Conservation (phyloP, 1,140 invertebrate genomes). For the Prorops nasuta region DNA sequence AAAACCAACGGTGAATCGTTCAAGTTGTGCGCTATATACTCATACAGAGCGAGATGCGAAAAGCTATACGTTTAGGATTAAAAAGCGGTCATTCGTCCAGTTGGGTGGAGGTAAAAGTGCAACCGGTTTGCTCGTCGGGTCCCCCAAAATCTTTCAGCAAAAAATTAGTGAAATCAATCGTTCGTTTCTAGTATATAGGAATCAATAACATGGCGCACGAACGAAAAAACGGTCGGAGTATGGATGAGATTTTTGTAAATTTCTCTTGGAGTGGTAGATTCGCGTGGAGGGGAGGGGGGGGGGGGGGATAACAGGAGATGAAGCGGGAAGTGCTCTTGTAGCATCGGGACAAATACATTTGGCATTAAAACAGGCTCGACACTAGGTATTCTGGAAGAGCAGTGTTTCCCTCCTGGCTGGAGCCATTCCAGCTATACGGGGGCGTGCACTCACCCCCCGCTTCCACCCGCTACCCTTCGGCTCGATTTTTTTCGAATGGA, state of each 20-base stretch:
- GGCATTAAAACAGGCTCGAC: slow-evolving; percentile 37
- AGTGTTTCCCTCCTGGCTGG: slow-evolving; percentile 11
- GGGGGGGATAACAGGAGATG: slow-evolving; percentile 9
- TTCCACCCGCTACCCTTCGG: not conserved
- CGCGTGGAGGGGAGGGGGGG: not conserved
- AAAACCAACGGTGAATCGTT: no score
- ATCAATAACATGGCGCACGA: no score
- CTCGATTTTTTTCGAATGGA: not conserved
- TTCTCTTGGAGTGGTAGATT: no score
- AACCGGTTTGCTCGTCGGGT: no score
- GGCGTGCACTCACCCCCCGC: not conserved
- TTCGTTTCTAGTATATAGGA: no score
- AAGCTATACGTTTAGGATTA: slow-evolving; percentile 47
- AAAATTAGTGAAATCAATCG: no score
- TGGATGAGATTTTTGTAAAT: no score
- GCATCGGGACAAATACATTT: slow-evolving; percentile 40
- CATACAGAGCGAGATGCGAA: no score
- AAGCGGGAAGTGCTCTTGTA: slow-evolving; percentile 34
- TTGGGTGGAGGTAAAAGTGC: no score
- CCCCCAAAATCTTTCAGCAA: no score
- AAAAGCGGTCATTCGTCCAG: no score
- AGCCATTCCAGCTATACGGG: slow-evolving; percentile 7
- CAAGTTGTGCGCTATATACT: no score
- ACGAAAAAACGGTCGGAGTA: slow-evolving; percentile 1
- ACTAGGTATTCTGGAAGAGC: slow-evolving; percentile 18